Conservation (phyloP, 1,140 invertebrate species). For the Ips nitidus region DNA sequence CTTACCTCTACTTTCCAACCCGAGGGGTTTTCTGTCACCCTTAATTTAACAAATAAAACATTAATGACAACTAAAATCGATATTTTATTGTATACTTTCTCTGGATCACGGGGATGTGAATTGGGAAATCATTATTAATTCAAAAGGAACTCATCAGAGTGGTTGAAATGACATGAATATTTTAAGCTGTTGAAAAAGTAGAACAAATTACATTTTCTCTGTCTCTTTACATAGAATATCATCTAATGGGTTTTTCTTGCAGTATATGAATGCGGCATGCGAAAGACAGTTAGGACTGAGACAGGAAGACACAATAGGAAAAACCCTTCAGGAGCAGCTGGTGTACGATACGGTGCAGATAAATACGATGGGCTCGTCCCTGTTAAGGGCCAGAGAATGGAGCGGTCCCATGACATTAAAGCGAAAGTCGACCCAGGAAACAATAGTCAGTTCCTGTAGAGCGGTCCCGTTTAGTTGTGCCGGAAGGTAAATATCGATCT, state of each 20-base stretch:
- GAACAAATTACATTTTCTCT: too few relatives aligned
- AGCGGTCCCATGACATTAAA: constrained; percentile 81
- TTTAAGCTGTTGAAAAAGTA: too few relatives aligned
- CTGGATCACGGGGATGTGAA: too few relatives aligned
- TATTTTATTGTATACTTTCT: neutral
- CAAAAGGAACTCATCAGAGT: too few relatives aligned
- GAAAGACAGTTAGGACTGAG: constrained; percentile 75
- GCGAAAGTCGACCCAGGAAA: constrained; percentile 73
- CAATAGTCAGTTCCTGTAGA: constrained; percentile 75
- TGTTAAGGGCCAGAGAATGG: constrained; percentile 80
- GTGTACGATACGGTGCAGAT: constrained; percentile 62
- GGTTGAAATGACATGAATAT: too few relatives aligned
- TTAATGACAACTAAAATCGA: neutral
- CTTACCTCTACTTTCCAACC: neutral
- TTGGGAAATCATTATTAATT: too few relatives aligned
- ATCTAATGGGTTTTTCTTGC: constrained; percentile 40
- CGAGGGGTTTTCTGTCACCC: neutral
- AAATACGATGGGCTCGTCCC: constrained; percentile 63
- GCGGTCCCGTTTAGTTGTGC: constrained; percentile 69
- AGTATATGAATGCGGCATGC: constrained; percentile 81
- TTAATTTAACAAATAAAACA: constrained; percentile 7
- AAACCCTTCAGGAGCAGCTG: constrained; percentile 63
- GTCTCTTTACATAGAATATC: too few relatives aligned
- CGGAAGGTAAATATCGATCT: constrained; percentile 55
- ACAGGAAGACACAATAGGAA: constrained; percentile 73